A percentile compares a stretch with the other conserved stretches of the same genome.
Evolutionary conservation across 2,113 vertebrate genomes (phyloP).

Genomic region (Pongo abelii): DNA sequence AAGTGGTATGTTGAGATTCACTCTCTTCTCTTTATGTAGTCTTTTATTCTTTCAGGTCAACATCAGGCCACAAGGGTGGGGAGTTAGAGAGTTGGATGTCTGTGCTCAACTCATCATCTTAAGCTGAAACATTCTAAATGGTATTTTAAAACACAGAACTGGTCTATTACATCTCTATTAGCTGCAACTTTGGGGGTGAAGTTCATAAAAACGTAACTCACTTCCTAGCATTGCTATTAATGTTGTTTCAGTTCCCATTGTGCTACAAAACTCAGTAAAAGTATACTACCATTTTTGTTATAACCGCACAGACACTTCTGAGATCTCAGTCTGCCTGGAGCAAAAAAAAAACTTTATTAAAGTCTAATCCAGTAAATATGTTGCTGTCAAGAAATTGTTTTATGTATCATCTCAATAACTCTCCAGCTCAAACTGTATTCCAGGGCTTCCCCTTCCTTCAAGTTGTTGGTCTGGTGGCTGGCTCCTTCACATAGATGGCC

Average conservation of each 20-base stretch:
- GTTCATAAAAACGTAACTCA: not conserved
- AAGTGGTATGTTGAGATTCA: not conserved
- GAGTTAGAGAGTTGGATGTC: not conserved
- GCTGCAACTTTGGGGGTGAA: not conserved
- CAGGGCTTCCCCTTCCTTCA: not conserved
- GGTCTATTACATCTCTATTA: not conserved
- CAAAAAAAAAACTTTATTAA: not conserved
- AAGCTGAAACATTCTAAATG: not conserved
- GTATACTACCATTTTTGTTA: not conserved
- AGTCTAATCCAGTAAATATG: not conserved
- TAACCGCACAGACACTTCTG: not conserved
- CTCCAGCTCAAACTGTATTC: not conserved
- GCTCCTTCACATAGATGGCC: not conserved
- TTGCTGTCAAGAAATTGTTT: not conserved
- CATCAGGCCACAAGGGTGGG: not conserved
- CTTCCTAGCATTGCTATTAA: not conserved
- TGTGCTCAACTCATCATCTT: not conserved
- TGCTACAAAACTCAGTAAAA: not conserved
- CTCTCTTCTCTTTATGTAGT: not conserved
- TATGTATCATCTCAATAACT: not conserved
- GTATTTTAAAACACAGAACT: not conserved
- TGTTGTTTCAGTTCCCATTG: not conserved
- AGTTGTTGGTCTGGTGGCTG: not conserved
- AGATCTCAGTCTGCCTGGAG: not conserved
- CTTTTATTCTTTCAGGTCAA: not conserved